Percentiles rank a stretch among this genome's conserved stretches.
phyloP scores from a whole-genome alignment of 2,888 invertebrate species.

The Nomada ruficornis region DNA sequence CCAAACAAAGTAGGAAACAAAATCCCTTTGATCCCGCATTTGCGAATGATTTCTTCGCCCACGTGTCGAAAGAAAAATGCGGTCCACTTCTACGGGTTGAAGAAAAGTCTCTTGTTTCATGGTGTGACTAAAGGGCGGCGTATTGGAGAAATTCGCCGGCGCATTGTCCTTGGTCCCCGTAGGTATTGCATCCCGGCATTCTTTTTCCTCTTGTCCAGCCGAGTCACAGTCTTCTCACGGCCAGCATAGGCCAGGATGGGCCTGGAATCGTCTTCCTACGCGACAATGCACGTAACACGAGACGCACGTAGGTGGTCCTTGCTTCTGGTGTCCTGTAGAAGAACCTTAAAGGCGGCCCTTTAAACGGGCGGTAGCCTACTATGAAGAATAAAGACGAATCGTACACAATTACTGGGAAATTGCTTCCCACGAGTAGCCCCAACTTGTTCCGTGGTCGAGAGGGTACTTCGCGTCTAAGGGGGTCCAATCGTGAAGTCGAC shows the following conservation, averaged over 20 bases:
- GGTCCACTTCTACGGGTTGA: conserved; percentile 11
- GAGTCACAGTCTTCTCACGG: conserved; percentile 35
- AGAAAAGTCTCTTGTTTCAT: conserved; percentile 38
- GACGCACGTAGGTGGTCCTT: conserved; percentile 63
- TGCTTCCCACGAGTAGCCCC: conserved; percentile 40
- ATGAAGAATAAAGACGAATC: conserved; percentile 42
- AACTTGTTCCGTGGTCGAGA: conserved; percentile 18
- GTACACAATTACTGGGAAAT: conserved; percentile 50
- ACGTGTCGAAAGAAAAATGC: background rate
- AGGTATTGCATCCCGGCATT: conserved; percentile 22
- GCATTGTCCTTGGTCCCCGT: conserved; percentile 55
- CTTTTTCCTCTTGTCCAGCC: conserved; percentile 6
- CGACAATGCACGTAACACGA: conserved; percentile 65
- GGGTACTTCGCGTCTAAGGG: background rate
- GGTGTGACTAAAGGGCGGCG: conserved; percentile 32
- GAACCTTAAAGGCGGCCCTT: conserved; percentile 22
- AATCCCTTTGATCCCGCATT: background rate
- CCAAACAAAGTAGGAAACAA: background rate
- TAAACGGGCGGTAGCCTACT: conserved; percentile 38
- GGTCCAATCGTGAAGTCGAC: background rate
- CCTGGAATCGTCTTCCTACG: conserved; percentile 37
- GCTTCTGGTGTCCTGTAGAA: conserved; percentile 7
- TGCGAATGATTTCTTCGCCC: background rate
- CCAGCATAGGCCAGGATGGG: conserved; percentile 35
- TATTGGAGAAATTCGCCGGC: conserved; percentile 31